Percentiles rank a stretch among this genome's conserved stretches.
Conservation (phyloP, 2,888 invertebrate genomes). For the Pyrochroa serraticornis region DNA sequence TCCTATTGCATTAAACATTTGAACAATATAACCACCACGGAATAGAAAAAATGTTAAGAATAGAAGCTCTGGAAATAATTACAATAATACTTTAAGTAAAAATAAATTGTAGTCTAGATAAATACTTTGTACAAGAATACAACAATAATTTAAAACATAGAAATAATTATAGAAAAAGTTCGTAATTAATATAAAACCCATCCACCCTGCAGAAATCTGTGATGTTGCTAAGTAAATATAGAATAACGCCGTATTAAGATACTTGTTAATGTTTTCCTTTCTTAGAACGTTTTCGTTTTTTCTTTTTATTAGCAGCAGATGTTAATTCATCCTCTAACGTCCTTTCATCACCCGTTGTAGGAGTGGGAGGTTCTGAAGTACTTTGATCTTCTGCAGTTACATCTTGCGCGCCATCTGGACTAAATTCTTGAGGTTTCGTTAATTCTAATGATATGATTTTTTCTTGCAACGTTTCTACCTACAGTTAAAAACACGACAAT, state of each 20-base stretch:
- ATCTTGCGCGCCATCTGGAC: constrained; percentile 54
- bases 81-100: constrained; percentile 41
- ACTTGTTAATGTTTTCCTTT: constrained; percentile 59
- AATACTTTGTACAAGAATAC: constrained; percentile 55
- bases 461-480: constrained; percentile 91
- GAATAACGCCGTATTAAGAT: not conserved
- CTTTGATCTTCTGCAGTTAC: constrained; percentile 54
- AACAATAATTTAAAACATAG: constrained; percentile 51
- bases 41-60: constrained; percentile 29
- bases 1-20: constrained; percentile 36
- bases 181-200: constrained; percentile 43
- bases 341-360: constrained; percentile 61
- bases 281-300: constrained; percentile 62
- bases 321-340: constrained; percentile 60
- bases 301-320: constrained; percentile 56
- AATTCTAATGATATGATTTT: constrained; percentile 90
- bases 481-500: constrained; percentile 23
- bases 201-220: constrained; percentile 47
- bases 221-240: constrained; percentile 33
- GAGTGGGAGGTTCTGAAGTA: constrained; percentile 59
- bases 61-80: constrained; percentile 40
- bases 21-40: constrained; percentile 36
- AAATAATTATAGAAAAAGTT: constrained; percentile 30
- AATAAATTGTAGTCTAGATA: constrained; percentile 44
- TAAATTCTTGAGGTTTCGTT: constrained; percentile 59